These are phyloP conservation scores for Pterobdella sp. DNA, from an alignment of 2,888 invertebrate genomes.

Conservation along the genomic window DNA sequence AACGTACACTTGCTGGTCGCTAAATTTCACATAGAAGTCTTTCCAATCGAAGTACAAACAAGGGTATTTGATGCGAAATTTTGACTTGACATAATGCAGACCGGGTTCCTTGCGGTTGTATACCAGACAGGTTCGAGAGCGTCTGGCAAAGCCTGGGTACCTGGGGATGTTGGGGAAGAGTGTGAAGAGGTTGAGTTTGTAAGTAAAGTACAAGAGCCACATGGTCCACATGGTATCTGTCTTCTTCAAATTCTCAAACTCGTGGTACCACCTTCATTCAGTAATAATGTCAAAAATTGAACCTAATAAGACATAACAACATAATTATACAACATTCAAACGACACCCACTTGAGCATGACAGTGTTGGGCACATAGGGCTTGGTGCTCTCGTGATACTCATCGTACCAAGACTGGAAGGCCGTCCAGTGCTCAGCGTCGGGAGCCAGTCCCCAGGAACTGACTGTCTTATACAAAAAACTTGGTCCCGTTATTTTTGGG, in stretches of 20 bases:
- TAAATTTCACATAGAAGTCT: not conserved
- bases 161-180: slow-evolving; percentile 39
- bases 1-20: slow-evolving; percentile 2
- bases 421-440: slow-evolving; percentile 31
- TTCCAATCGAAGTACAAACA: slow-evolving; percentile 18
- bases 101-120: slow-evolving; percentile 42
- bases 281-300: too few relatives aligned
- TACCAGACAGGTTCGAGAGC: slow-evolving; percentile 35
- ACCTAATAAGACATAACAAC: too few relatives aligned
- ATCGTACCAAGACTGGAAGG: slow-evolving; percentile 38
- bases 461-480: slow-evolving; percentile 33
- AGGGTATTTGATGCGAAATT: not conserved
- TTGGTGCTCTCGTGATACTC: not conserved
- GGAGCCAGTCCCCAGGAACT: slow-evolving; percentile 38
- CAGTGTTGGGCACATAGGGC: slow-evolving; percentile 41
- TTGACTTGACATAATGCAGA: slow-evolving; percentile 40
- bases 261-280: slow-evolving; percentile 42
- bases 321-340: too few relatives aligned
- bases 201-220: slow-evolving; percentile 43
- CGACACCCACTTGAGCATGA: slow-evolving; percentile 34
- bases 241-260: slow-evolving; percentile 32
- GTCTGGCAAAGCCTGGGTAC: not conserved
- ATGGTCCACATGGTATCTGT: slow-evolving; percentile 43
- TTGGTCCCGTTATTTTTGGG: slow-evolving; percentile 17
- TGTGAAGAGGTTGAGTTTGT: slow-evolving; percentile 38